These are phyloP conservation scores for Atethmia centrago DNA, from an alignment of 2,888 invertebrate species.

Conservation along the genomic window DNA sequence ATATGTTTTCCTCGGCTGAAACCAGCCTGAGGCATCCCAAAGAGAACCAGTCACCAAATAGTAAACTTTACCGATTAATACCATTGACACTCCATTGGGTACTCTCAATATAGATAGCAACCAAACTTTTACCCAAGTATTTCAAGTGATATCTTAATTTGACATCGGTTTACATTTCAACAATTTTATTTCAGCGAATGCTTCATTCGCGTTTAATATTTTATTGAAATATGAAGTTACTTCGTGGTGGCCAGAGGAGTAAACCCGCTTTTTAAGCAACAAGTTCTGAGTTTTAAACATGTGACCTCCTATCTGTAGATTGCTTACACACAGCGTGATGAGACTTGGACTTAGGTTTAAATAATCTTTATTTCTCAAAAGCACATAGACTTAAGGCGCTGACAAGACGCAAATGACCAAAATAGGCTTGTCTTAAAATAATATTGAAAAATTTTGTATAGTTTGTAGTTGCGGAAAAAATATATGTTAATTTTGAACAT, in stretches of 20 bases:
- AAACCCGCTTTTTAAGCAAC: background rate
- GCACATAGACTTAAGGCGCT: no score
- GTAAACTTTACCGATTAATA: constrained; percentile 53
- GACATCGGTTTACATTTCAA: constrained; percentile 26
- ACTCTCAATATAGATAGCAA: constrained; percentile 46
- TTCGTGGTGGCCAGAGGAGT: background rate
- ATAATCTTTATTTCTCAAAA: no score
- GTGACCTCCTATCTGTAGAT: background rate
- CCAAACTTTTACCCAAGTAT: constrained; percentile 55
- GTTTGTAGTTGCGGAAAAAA: no score
- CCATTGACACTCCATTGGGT: constrained; percentile 26
- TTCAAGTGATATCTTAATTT: constrained; percentile 51
- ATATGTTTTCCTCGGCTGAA: constrained; percentile 2
- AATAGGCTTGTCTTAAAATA: no score
- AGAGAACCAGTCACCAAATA: constrained; percentile 14
- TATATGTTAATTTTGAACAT: no score
- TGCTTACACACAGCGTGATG: background rate
- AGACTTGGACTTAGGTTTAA: no score
- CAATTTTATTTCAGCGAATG: constrained; percentile 29
- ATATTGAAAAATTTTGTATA: no score
- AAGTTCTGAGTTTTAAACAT: background rate
- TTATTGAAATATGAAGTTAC: background rate
- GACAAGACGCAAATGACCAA: no score
- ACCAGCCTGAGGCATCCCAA: constrained; percentile 6
- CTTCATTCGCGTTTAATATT: constrained; percentile 15